Evolutionary conservation across 2,888 invertebrate species (phyloP), one percentile per base, ranked within the genome.

Genomic region (Dichetophora obliterata): DNA sequence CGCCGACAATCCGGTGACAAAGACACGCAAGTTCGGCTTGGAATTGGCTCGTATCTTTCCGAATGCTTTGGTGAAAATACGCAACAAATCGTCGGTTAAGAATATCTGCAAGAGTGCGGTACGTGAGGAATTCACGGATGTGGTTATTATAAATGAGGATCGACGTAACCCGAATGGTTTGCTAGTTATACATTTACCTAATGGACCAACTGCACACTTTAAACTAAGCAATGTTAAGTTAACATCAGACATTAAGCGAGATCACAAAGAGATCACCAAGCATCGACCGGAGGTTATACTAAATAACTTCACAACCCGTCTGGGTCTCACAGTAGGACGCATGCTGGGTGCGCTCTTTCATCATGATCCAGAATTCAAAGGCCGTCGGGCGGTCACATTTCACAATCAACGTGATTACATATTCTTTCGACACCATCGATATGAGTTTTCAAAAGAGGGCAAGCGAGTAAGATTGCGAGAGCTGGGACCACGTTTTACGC

Each of bases 371-470:
- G 94, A 99, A 89, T 99, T 98, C 90, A 93, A 93, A 81, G 99
- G 99, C 0, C 92, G 98, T 4, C 92, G 98, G 79, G 97, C 94
- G 0, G 97, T 98, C 79, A 98, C 99, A 43, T 98, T 99, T 89
- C 99, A 99, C 90, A 99, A 99, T 90, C 99, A 99, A 89, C 91
- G 99, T 78, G 99, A 99, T 91, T 99, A 96, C 88, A 96, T 99
- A 83, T 99, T 99, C 91, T 98, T 99, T 88, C 93, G 99, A 76
- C 98, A 99, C 90, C 98, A 99, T 89, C 93, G 98, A 93, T 98
- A 98, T 88, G 95, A 96, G 85, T 98, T 98, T 89, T 94, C 96
- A 81, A 91, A 93, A 75, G 95, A 96, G 78, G 93, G 94, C 0
- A 93, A 93, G 83, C 91, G 91, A 22, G 93, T 94, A 0, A 93